Evolutionary conservation across 64 coral and sea anemone genomes (phyloP), one percentile per base, ranked within the genome.

Genomic region (Montipora sp.): DNA sequence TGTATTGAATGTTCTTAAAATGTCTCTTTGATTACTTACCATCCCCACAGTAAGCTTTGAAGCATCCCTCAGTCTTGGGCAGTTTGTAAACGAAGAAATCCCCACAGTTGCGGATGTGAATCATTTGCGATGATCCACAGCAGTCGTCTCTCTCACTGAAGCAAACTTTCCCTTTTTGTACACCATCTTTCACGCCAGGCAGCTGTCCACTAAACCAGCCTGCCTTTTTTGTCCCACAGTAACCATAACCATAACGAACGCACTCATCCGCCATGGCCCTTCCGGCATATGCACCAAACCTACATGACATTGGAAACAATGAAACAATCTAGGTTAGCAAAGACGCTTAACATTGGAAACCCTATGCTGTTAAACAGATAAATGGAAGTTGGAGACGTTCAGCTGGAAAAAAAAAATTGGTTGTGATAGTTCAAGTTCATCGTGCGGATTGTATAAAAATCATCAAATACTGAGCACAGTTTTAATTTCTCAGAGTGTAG

Each of bases 81-180:
- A 95, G 67, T 3, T 88, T 81, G 89, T 95, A 95, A 3, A 95
- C 83, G 18, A 58, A 91, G 75, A 87, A 95, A 2, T 43, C 36
- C 24, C 51, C 36, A 43, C 94, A 95, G 15, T 81, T 91, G 46
- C 94, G 94, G 6, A 91, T 59, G 23, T 53, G 53, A 66, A 95
- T 88, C 8, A 1, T 48, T 1, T 50, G 20, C 7, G 12, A 71
- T 67, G 44, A 55, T 57, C 11, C 53, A 11, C 46, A n/a, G 74
- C 89, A 95, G 19, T 75, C 81, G 14, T 67, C 0, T 6, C 18
- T 80, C 19, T 45, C 83, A n/a, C 69, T 65, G 48, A 95, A 95
- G 21, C 94, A 95, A 51, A 95, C 82, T 9, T 24, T 88, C 3
- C 49, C 71, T 14, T 85, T 46, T 16, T 66, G 59, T 47, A 76